Base-by-base conservation (phyloP, 2,113 vertebrate species). In the Triplophysa tibetana region DNA sequence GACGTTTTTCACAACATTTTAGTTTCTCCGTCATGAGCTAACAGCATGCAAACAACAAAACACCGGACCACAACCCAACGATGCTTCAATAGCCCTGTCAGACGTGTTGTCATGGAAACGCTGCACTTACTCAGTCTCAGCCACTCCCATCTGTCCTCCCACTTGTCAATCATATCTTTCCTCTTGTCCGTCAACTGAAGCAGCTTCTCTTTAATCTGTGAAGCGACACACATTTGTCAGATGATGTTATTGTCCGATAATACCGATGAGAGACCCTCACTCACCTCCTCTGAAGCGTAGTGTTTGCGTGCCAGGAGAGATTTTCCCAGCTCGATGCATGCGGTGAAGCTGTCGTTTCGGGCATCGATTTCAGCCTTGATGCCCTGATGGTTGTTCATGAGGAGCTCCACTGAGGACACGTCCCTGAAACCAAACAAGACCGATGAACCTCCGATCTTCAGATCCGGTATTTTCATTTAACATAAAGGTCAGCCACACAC, bases 141-240 rank as follows among this genome's bases (percentile, higher is more conserved):
- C 97, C 97, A 99, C 83, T 98, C 97, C 96, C 96, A 97, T 86
- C 97, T 92, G 89, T 98, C 97, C 92, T 99, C 97, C 97, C 97
- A 99, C 80, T 98, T 98, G 92, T 98, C 96, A 88, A 99, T 98
- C 97, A 99, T 99, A 83, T 98, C 96, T 94, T 99, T 99, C 91
- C 97, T 96, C 89, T 98, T 98, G 86, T 98, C 97, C 0, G 96
- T 98, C 90, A 99, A 89, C 87, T 98, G 96, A 79, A 98, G 90
- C 83, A 99, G 89, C 88, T 96, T 98, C 80, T 98, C 97, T 85
- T 98, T 99, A 78, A 99, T 98, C 97, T 99, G 90, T 12, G 77
- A 61, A 21, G 21, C 0, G 8, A 80, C 43, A 76, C 11, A 48
- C 56, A 0, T 8, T 9, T 24, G 11, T 43, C 12, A 68, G 21